Conservation (phyloP, 2,797 vertebrate species). For the Huso huso region DNA sequence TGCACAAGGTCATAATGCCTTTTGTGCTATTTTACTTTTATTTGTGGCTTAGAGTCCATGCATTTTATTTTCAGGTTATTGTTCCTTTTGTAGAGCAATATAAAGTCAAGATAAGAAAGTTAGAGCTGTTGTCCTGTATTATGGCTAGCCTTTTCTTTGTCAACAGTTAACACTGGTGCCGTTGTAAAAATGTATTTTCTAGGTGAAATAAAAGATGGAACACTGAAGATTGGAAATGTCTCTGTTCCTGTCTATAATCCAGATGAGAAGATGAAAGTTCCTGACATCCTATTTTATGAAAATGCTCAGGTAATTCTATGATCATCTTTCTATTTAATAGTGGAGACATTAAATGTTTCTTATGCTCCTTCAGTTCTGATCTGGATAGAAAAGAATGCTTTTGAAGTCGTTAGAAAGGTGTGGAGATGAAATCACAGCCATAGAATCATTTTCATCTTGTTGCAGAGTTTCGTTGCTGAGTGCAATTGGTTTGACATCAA, state of each 20-base stretch:
- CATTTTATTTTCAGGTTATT: no score
- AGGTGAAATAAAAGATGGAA: conserved; percentile 72
- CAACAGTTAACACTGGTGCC: background rate
- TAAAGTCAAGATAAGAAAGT: background rate
- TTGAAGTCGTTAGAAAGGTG: background rate
- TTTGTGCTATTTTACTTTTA: no score
- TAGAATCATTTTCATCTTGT: conserved; percentile 1
- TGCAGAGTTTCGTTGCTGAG: background rate
- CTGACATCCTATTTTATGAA: conserved; percentile 92
- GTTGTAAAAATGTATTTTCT: conserved; percentile 2
- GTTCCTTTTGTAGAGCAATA: no score
- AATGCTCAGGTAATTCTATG: conserved; percentile 76
- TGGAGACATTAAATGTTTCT: background rate
- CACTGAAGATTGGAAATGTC: conserved; percentile 76
- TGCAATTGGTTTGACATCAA: background rate
- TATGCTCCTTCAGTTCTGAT: background rate
- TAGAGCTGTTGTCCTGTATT: background rate
- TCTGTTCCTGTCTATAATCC: conserved; percentile 66
- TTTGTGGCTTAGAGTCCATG: no score
- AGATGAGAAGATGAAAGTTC: conserved; percentile 82
- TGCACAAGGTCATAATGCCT: no score
- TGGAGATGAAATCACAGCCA: background rate
- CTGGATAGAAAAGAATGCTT: background rate
- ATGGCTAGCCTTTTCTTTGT: background rate
- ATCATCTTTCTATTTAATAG: conserved; percentile 4